Percentiles rank a stretch among this genome's conserved stretches.
These are phyloP conservation scores for Enteromius radiatus DNA, from an alignment of 2,797 vertebrate species.

Conservation along the genomic window DNA sequence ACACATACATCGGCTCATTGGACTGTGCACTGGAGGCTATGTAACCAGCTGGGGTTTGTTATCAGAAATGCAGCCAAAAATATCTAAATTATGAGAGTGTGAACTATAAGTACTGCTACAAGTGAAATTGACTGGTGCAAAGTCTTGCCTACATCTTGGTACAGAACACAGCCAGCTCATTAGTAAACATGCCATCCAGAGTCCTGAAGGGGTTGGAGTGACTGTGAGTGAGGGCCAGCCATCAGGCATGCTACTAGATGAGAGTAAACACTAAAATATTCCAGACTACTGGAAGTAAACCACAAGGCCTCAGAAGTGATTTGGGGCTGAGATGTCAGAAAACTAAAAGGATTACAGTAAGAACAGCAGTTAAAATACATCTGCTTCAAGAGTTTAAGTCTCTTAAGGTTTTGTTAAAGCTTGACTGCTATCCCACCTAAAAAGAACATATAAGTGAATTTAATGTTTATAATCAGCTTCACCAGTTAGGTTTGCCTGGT, in stretches of 20 bases:
- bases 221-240: not conserved
- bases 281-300: conserved; percentile 50
- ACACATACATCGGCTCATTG: not conserved
- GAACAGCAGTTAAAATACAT: conserved; percentile 17
- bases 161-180: not conserved
- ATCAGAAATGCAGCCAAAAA: conserved; percentile 11
- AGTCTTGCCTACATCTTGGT: not conserved
- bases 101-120: not conserved
- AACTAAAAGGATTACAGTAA: not conserved
- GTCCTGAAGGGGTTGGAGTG: not conserved
- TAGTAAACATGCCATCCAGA: not conserved
- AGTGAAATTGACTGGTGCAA: not conserved
- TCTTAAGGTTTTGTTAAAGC: conserved; percentile 1
- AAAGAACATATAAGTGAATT: not conserved
- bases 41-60: not conserved
- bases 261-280: conserved; percentile 50
- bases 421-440: not conserved
- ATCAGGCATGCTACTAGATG: conserved; percentile 1
- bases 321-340: conserved; percentile 29
- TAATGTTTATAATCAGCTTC: not conserved
- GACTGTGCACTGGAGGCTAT: conserved; percentile 3
- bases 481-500: not conserved
- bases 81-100: conserved; percentile 15
- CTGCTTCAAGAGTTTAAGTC: not conserved
- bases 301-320: conserved; percentile 22